These are phyloP conservation scores for Aleiodes sp. DNA, from an alignment of 1,140 invertebrate species.

Conservation along the genomic window DNA sequence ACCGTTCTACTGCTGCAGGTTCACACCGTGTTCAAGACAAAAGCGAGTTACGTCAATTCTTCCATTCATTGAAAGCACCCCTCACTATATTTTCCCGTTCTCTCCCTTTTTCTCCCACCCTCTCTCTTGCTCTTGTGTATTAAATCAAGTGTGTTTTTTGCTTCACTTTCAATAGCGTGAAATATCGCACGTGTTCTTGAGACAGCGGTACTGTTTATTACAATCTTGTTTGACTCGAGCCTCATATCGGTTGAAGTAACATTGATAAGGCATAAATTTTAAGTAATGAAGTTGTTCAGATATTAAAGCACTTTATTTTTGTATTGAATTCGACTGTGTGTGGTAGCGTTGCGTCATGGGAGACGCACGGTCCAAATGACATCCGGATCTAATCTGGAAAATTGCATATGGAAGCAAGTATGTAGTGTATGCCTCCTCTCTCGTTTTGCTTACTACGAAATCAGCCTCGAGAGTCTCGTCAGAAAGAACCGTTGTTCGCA, in stretches of 20 bases:
- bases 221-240: not conserved
- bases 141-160: not conserved
- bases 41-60: conserved; percentile 25
- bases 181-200: not conserved
- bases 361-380: conserved; percentile 19
- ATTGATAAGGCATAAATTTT: not conserved
- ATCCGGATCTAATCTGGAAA: conserved; percentile 42
- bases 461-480: too few relatives aligned
- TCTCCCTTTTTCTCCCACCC: not conserved
- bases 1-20: conserved; percentile 28
- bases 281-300: not conserved
- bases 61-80: conserved; percentile 20
- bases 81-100: not conserved
- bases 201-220: not conserved
- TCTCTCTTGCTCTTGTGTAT: not conserved
- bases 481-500: too few relatives aligned
- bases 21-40: conserved; percentile 14
- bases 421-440: conserved; percentile 32
- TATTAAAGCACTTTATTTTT: too few relatives aligned
- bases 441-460: too few relatives aligned
- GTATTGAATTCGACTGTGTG: too few relatives aligned
- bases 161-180: not conserved
- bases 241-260: not conserved
- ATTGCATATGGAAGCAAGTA: conserved; percentile 48
- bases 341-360: conserved; percentile 3